Conservation (phyloP, 2,113 vertebrate genomes). For the Psittacus erithacus region DNA sequence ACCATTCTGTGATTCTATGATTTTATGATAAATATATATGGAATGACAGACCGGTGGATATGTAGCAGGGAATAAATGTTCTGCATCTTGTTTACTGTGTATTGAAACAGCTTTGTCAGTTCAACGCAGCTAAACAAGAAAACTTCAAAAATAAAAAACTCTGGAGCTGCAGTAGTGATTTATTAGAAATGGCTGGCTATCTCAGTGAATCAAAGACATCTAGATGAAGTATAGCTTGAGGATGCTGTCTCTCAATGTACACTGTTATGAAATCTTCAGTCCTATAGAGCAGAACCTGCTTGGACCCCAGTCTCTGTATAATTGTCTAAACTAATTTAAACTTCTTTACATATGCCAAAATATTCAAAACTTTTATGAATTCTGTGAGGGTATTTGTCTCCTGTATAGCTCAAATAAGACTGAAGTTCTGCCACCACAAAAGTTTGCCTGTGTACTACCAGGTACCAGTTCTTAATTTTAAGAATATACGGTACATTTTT, state of each 20-base stretch:
- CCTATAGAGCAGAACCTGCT: neutral
- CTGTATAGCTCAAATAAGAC: neutral
- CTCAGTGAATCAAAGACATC: neutral
- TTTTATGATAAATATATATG: neutral
- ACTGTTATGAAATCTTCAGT: neutral
- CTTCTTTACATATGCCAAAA: neutral
- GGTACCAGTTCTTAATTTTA: slow-evolving; percentile 12
- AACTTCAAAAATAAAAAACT: neutral
- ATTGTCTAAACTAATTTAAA: neutral
- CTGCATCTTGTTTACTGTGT: neutral
- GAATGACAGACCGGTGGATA: neutral
- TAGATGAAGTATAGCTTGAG: neutral
- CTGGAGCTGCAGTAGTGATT: neutral
- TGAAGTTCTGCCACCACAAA: neutral
- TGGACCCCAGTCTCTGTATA: neutral
- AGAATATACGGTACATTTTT: neutral
- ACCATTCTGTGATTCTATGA: neutral
- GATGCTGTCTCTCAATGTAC: neutral
- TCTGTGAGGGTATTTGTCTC: neutral
- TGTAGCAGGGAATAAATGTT: neutral
- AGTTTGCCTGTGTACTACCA: neutral
- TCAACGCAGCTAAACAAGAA: neutral
- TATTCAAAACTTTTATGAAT: neutral
- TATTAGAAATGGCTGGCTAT: neutral
- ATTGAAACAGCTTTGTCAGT: neutral